Conservation (phyloP, 2,797 vertebrate species). For the Valencia hispanica region DNA sequence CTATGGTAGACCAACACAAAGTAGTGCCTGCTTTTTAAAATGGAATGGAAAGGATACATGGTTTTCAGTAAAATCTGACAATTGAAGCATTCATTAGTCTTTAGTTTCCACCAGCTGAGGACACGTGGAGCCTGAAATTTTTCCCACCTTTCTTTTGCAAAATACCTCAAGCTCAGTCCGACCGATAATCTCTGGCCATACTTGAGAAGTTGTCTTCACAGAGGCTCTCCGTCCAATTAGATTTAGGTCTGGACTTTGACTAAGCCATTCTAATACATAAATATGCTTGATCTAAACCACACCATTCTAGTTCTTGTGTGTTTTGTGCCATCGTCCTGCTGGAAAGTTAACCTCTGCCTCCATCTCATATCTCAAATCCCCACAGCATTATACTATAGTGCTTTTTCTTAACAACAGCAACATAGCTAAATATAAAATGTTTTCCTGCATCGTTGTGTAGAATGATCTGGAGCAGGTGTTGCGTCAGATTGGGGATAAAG, state of each 20-base stretch:
- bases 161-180: background rate
- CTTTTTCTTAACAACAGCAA: background rate
- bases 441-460: conserved; percentile 69
- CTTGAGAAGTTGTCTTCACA: background rate
- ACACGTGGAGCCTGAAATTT: background rate
- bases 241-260: background rate
- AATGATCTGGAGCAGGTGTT: conserved; percentile 98
- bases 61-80: background rate
- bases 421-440: background rate
- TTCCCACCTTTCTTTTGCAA: background rate
- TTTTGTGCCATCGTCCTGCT: background rate
- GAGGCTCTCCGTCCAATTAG: background rate
- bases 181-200: background rate
- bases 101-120: background rate
- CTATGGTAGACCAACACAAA: background rate
- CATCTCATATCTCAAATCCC: background rate
- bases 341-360: background rate
- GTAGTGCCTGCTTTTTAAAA: background rate
- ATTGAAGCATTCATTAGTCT: background rate
- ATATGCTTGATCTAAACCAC: background rate
- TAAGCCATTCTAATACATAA: background rate
- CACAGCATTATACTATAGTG: background rate
- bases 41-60: background rate
- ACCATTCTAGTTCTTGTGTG: background rate
- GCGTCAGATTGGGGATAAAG: conserved; percentile 98